Conservation (phyloP, 2,113 vertebrate genomes). For the Lepidothrix coronata region DNA sequence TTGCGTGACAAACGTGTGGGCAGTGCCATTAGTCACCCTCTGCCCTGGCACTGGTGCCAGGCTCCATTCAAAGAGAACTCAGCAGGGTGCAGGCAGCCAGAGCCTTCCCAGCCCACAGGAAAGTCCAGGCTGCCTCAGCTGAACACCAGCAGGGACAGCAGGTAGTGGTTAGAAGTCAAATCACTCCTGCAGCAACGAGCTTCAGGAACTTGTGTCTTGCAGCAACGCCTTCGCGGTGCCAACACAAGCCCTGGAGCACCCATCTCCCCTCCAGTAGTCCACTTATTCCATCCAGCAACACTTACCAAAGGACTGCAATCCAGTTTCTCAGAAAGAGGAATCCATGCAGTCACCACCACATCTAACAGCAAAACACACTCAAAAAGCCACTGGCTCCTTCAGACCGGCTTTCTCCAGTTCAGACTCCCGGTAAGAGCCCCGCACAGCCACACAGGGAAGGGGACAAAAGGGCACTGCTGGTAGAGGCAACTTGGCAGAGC, state of each 20-base stretch:
- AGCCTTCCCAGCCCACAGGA: not conserved
- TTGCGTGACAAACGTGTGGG: accelerated
- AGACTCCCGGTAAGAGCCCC: not conserved
- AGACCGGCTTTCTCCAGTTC: not conserved
- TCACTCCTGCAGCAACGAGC: accelerated
- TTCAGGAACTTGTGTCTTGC: accelerated
- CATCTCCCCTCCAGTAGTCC: not conserved
- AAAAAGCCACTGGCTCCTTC: not conserved
- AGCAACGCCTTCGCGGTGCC: accelerated
- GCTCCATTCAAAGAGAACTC: not conserved
- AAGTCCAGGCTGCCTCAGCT: not conserved
- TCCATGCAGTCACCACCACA: not conserved
- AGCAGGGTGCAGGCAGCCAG: not conserved
- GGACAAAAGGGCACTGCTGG: not conserved
- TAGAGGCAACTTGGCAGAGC: not conserved
- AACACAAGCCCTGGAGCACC: accelerated
- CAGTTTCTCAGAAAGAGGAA: not conserved
- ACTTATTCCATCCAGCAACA: not conserved
- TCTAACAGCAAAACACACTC: not conserved
- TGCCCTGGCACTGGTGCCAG: accelerated
- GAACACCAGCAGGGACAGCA: not conserved
- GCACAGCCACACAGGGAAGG: not conserved
- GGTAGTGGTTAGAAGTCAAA: not conserved
- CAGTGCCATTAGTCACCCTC: not conserved
- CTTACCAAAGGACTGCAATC: not conserved